Evolutionary conservation across 2,113 vertebrate genomes (phyloP).

Genomic region (Peromyscus maniculatus): DNA sequence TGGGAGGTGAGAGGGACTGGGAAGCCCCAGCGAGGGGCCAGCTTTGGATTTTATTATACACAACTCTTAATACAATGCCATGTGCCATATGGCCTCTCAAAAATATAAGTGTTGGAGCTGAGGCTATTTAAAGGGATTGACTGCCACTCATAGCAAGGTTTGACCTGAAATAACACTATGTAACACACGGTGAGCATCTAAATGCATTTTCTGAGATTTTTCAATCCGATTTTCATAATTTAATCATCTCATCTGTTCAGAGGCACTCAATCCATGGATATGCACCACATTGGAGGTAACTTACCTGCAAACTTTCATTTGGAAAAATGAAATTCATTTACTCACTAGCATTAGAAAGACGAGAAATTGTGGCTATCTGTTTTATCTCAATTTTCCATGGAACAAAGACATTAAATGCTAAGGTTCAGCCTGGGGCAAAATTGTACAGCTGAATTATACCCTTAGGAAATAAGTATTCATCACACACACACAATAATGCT

Average conservation of each 20-base stretch:
- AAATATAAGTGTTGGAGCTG: not conserved
- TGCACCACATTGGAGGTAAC: not conserved
- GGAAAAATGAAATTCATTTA: constrained; percentile 67
- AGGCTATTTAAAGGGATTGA: constrained; percentile 68
- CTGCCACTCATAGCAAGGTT: constrained; percentile 59
- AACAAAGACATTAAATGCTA: constrained; percentile 62
- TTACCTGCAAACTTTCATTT: constrained; percentile 58
- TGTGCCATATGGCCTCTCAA: constrained; percentile 61
- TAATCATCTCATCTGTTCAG: constrained; percentile 58
- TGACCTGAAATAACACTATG: constrained; percentile 67
- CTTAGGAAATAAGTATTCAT: constrained; percentile 73
- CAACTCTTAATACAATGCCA: constrained; percentile 67
- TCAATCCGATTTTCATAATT: constrained; percentile 62
- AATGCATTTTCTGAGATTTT: constrained; percentile 44
- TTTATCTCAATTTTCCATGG: constrained; percentile 65
- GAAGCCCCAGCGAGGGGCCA: constrained; percentile 30
- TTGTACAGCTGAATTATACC: constrained; percentile 63
- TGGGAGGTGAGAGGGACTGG: constrained; percentile 35
- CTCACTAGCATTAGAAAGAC: constrained; percentile 51
- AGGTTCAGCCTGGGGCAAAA: constrained; percentile 59
- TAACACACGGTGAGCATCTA: constrained; percentile 48
- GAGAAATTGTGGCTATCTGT: constrained; percentile 56
- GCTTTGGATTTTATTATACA: constrained; percentile 66
- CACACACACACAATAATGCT: constrained; percentile 50
- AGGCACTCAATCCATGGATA: constrained; percentile 15